Conservation (phyloP, 2,888 invertebrate species). For the Tenthredo scrophulariae region DNA sequence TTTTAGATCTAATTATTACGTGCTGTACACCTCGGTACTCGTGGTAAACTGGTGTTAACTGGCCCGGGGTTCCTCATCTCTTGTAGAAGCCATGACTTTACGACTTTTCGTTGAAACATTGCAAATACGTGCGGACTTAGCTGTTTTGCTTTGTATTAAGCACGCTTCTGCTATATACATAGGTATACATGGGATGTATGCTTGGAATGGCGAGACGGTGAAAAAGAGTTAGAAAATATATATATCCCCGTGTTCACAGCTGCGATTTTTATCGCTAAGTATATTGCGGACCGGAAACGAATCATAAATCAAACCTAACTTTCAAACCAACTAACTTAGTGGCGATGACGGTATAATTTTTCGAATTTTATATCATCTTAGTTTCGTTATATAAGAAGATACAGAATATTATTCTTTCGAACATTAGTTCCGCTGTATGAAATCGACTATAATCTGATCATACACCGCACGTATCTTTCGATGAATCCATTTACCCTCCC, state of each 20-base stretch:
- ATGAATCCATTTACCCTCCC: neutral
- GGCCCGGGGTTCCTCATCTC: conserved; percentile 52
- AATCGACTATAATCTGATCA: neutral
- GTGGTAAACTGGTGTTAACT: conserved; percentile 61
- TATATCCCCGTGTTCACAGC: neutral
- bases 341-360: neutral
- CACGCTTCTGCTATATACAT: conserved; percentile 2
- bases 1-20: conserved; percentile 67
- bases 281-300: conserved; percentile 29
- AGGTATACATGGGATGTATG: neutral
- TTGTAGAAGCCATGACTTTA: neutral
- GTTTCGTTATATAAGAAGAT: neutral
- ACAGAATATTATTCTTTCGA: neutral
- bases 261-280: conserved; percentile 30
- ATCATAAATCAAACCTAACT: conserved; percentile 23
- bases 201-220: neutral
- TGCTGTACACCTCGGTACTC: conserved; percentile 46
- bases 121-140: neutral
- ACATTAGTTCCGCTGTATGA: neutral
- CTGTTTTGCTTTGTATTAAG: conserved; percentile 2
- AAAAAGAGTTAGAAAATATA: conserved; percentile 30
- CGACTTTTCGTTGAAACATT: conserved; percentile 35
- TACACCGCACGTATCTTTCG: neutral
- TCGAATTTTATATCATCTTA: neutral
- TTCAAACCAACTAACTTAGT: conserved; percentile 10